A percentile compares a stretch with the other conserved stretches of the same genome.
These are phyloP conservation scores for Seira sanloemensis DNA, from an alignment of 2,888 invertebrate genomes.

Conservation along the genomic window DNA sequence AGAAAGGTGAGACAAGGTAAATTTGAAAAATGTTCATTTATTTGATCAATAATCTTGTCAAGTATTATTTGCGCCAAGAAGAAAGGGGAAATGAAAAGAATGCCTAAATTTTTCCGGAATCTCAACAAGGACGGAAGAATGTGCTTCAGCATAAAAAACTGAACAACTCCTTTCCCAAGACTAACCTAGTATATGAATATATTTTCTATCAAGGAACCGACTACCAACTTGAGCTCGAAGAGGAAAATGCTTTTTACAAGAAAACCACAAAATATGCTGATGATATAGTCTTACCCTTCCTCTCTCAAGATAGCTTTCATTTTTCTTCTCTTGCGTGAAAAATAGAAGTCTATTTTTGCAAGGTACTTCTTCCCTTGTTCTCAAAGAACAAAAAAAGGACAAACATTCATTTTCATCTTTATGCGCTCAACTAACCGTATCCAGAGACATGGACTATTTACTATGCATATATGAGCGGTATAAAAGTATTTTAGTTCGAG, in stretches of 20 bases:
- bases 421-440: constrained; percentile 12
- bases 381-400: not conserved
- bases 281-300: not conserved
- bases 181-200: not conserved
- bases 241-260: not conserved
- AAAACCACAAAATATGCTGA: constrained; percentile 14
- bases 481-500: not conserved
- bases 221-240: not conserved
- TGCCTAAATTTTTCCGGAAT: not conserved
- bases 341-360: not conserved
- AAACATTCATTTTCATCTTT: constrained; percentile 8
- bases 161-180: not conserved
- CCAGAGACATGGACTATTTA: constrained; percentile 9
- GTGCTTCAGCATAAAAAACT: not conserved
- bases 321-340: constrained; percentile 1
- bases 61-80: not conserved
- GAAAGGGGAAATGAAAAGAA: no score
- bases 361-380: not conserved
- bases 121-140: not conserved
- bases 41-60: not conserved
- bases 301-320: constrained; percentile 4
- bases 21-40: not conserved
- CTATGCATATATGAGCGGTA: not conserved
- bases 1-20: no score
- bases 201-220: not conserved